Evolutionary conservation across 1,140 invertebrate species (phyloP), one percentile per base, ranked within the genome.

Genomic region (Philopotamus ludificatus): DNA sequence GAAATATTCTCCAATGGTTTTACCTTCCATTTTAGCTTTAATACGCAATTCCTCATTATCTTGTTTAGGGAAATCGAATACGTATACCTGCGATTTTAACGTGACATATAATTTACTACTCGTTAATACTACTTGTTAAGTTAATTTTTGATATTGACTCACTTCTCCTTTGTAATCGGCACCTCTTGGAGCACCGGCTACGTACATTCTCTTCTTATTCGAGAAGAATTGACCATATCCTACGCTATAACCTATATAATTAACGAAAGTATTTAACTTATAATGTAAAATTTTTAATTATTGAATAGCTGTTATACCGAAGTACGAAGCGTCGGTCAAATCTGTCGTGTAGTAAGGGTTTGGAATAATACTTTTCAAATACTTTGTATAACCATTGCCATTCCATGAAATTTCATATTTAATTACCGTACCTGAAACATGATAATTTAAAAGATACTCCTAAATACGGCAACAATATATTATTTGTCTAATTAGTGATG

Each of bases 1-100:
- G 73, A 93, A 94, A 73, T 92, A 92, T 44, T 89, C 84, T 0
- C 90, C 90, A 21, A 85, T 74, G 73, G 92, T 85, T 20, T 80
- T 75, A 0, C 88, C 87, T 4, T 76, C 70, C 0, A 80, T 42
- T 42, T 72, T 74, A 0, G 70, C 73, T 28, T 68, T 71, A 1
- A 81, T 73, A 10, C 71, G 69, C 1, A 76, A 64, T 2, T 73
- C 66, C 7, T 70, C 67, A 0, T 41, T 70, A 44, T 78, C 75
- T 62, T 59, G 57, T 3, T 54, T 42, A 2, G 74, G 70, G 63
- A 73, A 73, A 54, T 74, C 72, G 23, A 78, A 77, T 47, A 47
- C 18, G 15, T 15, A 15, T 4, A 47, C 44, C 44, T 47, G 12
- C 12, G 12, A 47, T 34, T n/a, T n/a, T n/a, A n/a, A n/a, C n/a